A percentile compares a stretch with the other conserved stretches of the same genome.
Conservation (phyloP, 1,140 invertebrate genomes). For the Hypothenemus hampei region DNA sequence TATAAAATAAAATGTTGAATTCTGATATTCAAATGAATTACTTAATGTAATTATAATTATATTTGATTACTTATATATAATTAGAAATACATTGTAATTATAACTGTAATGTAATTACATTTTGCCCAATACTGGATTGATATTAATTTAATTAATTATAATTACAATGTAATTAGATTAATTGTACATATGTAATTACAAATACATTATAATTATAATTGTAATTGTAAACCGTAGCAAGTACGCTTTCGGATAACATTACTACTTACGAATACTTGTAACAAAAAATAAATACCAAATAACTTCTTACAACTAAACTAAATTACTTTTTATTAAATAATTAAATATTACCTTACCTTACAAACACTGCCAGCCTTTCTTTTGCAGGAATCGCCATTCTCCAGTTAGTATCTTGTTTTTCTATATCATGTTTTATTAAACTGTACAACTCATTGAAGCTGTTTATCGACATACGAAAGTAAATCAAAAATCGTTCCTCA, state of each 20-base stretch:
- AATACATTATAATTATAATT: too few species aligned
- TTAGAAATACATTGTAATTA: too few species aligned
- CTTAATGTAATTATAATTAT: too few species aligned
- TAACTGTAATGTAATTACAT: too few species aligned
- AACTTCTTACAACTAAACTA: not conserved
- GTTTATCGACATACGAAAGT: constrained; percentile 8
- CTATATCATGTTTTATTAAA: constrained; percentile 7
- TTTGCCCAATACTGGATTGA: not conserved
- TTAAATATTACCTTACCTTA: constrained; percentile 3
- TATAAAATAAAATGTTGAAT: too few species aligned
- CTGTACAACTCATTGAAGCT: constrained; percentile 6
- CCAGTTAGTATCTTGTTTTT: constrained; percentile 4
- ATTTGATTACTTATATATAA: too few species aligned
- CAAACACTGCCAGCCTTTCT: constrained; percentile 2
- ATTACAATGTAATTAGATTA: not conserved
- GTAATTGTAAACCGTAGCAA: not conserved
- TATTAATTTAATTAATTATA: not conserved
- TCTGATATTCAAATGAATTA: too few species aligned
- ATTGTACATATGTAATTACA: too few species aligned
- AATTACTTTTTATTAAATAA: not conserved
- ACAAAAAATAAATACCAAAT: not conserved
- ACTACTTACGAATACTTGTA: constrained; percentile 2
- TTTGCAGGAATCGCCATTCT: constrained; percentile 2
- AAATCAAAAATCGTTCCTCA: constrained; percentile 9
- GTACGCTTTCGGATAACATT: constrained; percentile 3